Evolutionary conservation across 2,113 vertebrate genomes (phyloP).

Genomic region (Zosterops borbonicus): DNA sequence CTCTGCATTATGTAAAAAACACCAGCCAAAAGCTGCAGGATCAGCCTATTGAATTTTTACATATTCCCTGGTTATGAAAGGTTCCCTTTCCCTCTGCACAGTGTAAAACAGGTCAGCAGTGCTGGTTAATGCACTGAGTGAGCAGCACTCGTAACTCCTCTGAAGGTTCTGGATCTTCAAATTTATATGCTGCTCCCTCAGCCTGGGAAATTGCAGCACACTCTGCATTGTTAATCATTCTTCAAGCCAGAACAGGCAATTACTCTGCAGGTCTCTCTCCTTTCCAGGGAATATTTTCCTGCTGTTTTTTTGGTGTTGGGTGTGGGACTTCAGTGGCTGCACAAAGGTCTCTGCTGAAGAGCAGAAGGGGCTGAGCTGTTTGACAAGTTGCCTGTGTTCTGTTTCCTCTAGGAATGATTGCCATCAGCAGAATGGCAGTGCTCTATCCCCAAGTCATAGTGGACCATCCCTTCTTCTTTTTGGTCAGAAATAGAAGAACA

Average conservation of each 20-base stretch:
- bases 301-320: not conserved
- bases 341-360: not conserved
- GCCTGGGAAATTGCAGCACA: not conserved
- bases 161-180: not conserved
- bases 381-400: not conserved
- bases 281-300: not conserved
- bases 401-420: slow-evolving; percentile 86
- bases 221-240: slow-evolving; percentile 21
- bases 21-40: not conserved
- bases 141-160: not conserved
- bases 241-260: not conserved
- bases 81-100: not conserved
- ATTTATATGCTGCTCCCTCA: slow-evolving; percentile 4
- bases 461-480: slow-evolving; percentile 96
- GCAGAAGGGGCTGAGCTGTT: not conserved
- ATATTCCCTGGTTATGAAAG: not conserved
- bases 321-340: not conserved
- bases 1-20: not conserved
- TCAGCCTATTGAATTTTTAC: not conserved
- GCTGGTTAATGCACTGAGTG: not conserved
- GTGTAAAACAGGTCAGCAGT: not conserved
- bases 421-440: slow-evolving; percentile 91
- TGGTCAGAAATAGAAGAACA: slow-evolving; percentile 91
- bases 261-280: not conserved
- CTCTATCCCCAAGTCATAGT: slow-evolving; percentile 96